Evolutionary conservation across 2,888 invertebrate species (phyloP), one percentile per base, ranked within the genome.

Genomic region (Dioctria rufipes): DNA sequence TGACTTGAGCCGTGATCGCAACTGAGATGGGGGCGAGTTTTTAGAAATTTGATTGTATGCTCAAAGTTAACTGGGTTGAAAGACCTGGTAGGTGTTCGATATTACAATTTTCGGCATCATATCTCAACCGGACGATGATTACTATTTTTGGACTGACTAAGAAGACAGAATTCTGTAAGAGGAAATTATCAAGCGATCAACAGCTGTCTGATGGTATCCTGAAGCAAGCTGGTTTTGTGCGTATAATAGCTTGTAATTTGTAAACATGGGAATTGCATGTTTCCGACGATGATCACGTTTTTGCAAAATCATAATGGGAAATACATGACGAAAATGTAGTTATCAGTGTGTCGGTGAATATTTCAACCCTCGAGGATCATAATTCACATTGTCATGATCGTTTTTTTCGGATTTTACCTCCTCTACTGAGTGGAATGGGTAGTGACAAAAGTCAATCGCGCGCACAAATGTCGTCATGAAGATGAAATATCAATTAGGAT

Each of bases 391-490:
- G 69, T 69, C 51, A 69, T 69, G 51, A 69, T 25, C 25, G 2
- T 25, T 25, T 69, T 39, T 69, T 49, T 37, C 11, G 8, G 69
- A 69, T 69, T 69, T 51, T 37, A 69, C 69, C 51, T 25, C 69
- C 51, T 25, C 25, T 25, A 39, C 51, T 37, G 69, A 69, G 37
- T 51, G 69, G 49, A 54, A 69, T 51, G 69, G 40, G 6, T 51
- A 69, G 69, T 51, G 69, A 69, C 54, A 69, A 69, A 69, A 69
- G 54, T 69, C 69, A 69, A 69, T 69, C 69, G 51, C 42, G 69
- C 69, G 69, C 54, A 69, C 39, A 49, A 51, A 39, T 69, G 69
- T 39, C 69, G 11, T 25, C 25, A 42, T 65, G 65, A 39, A 69
- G 69, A 69, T 43, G 51, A 69, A 69, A 51, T 69, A 69, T 69